These are phyloP conservation scores for Lepus oiostolus DNA, from an alignment of 2,797 vertebrate genomes.

Conservation along the genomic window DNA sequence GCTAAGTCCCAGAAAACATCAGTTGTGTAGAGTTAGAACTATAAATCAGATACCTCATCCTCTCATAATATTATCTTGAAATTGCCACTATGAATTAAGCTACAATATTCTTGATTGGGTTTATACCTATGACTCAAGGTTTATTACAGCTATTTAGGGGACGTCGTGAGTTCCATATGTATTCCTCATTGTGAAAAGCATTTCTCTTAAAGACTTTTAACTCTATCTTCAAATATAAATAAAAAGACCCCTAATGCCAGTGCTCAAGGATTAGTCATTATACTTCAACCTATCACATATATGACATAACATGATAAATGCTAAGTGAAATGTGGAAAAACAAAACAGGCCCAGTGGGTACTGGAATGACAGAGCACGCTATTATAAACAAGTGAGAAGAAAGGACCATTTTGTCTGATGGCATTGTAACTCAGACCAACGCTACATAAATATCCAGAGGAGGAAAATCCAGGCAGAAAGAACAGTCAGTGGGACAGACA, in stretches of 20 bases:
- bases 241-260: slow-evolving; percentile 1
- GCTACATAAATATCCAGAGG: not conserved
- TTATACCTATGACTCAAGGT: not conserved
- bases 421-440: not conserved
- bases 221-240: not conserved
- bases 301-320: not conserved
- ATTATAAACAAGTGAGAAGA: not conserved
- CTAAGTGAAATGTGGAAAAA: slow-evolving; percentile 32
- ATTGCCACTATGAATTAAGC: not conserved
- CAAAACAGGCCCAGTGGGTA: not conserved
- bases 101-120: slow-evolving; percentile 23
- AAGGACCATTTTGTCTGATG: not conserved
- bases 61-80: slow-evolving; percentile 1
- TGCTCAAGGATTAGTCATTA: slow-evolving; percentile 18
- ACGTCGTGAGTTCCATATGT: not conserved
- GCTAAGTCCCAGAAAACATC: not conserved
- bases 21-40: not conserved
- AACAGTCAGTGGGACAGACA: not conserved
- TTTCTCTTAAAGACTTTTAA: slow-evolving; percentile 24
- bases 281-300: not conserved
- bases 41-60: not conserved
- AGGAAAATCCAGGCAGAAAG: not conserved
- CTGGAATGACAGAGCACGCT: not conserved
- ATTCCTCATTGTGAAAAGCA: not conserved
- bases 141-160: not conserved